Conservation (phyloP, 2,888 invertebrate species). For the Troilus luridus region DNA sequence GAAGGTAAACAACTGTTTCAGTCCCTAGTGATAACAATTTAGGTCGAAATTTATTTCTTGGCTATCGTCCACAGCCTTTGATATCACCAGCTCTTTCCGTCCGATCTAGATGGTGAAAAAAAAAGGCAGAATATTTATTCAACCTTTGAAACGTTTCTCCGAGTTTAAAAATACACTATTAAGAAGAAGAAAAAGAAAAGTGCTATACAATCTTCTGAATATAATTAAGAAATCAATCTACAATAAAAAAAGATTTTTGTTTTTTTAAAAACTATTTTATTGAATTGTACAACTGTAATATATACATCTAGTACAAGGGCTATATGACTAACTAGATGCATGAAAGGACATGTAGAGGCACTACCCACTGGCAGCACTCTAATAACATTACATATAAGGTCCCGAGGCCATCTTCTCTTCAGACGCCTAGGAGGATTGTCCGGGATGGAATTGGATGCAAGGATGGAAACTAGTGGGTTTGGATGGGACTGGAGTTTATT, state of each 20-base stretch:
- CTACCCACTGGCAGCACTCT: too few species aligned
- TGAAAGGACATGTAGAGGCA: too few species aligned
- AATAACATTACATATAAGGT: too few species aligned
- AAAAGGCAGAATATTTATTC: neutral
- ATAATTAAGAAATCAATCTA: neutral
- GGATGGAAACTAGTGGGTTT: too few species aligned
- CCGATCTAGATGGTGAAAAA: neutral
- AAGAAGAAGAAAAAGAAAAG: neutral
- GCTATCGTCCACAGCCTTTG: constrained; percentile 5
- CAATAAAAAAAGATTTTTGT: neutral
- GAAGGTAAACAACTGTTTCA: neutral
- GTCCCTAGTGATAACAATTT: neutral
- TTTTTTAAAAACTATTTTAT: too few species aligned
- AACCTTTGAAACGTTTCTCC: neutral
- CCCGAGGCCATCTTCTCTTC: too few species aligned
- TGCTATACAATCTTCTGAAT: neutral
- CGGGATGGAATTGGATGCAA: too few species aligned
- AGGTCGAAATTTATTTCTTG: neutral
- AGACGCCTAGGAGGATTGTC: too few species aligned
- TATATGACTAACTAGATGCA: too few species aligned
- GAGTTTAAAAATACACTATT: neutral
- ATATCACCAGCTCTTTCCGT: neutral
- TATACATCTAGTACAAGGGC: too few species aligned
- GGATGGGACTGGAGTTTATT: too few species aligned
- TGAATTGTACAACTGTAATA: too few species aligned